These are phyloP conservation scores for Octonoba sinensis DNA, from an alignment of 2,888 invertebrate species.

Conservation along the genomic window DNA sequence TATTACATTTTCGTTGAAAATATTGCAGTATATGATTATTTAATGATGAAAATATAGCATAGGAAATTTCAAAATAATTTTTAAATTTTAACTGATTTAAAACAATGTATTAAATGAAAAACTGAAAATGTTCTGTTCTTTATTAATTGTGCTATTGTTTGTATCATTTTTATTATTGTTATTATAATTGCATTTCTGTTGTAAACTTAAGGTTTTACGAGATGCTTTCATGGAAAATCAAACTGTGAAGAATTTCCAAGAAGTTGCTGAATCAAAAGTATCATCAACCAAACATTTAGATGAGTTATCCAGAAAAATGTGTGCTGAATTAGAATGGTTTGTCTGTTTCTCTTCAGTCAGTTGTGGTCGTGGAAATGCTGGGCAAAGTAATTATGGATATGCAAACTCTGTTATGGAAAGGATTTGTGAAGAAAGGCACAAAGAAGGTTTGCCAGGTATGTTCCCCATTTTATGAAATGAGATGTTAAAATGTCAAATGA, in stretches of 20 bases:
- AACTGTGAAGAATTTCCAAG: slow-evolving; percentile 82
- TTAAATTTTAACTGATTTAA: no score
- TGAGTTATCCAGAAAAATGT: slow-evolving; percentile 80
- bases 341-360: slow-evolving; percentile 96
- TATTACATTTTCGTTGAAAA: no score
- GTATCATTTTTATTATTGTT: no score
- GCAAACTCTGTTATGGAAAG: slow-evolving; percentile 99
- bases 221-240: slow-evolving; percentile 92
- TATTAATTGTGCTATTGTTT: no score
- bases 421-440: slow-evolving; percentile 87
- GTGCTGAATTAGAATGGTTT: slow-evolving; percentile 88
- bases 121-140: no score
- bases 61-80: no score
- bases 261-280: slow-evolving; percentile 88
- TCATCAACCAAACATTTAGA: slow-evolving; percentile 87
- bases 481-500: neutral
- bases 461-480: slow-evolving; percentile 50
- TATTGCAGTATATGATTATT: no score
- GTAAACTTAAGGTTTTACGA: slow-evolving; percentile 76
- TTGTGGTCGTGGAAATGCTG: slow-evolving; percentile 95
- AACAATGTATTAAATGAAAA: no score
- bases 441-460: slow-evolving; percentile 83
- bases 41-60: no score
- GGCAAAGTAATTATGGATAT: slow-evolving; percentile 95
- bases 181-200: no score